These are phyloP conservation scores for Erpetoichthys calabaricus DNA, from an alignment of 2,797 vertebrate species.

Conservation along the genomic window DNA sequence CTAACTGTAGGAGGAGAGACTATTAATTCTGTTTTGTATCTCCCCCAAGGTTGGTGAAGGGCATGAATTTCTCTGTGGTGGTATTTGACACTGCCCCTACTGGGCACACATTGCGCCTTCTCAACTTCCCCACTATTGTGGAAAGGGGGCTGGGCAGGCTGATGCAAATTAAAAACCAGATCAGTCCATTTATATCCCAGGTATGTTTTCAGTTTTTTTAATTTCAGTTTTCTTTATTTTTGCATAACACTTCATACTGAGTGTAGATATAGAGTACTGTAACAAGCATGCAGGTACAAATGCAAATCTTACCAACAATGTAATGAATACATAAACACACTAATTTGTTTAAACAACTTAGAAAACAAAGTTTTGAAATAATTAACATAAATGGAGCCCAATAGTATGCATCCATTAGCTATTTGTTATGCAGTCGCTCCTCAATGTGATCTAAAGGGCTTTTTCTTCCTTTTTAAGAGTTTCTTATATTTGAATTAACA, in stretches of 20 bases:
- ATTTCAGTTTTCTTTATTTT: no score
- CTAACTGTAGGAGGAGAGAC: background rate
- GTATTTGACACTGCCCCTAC: slow-evolving; percentile 92
- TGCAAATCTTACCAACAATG: no score
- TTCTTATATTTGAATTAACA: no score
- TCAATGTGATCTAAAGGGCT: no score
- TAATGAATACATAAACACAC: no score
- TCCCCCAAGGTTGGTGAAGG: slow-evolving; percentile 73
- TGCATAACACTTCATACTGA: background rate
- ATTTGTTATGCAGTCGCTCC: no score
- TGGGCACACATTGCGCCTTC: slow-evolving; percentile 79
- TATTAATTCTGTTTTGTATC: slow-evolving; percentile 16
- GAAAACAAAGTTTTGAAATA: no score
- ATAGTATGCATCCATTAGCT: no score
- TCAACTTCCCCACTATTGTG: slow-evolving; percentile 92
- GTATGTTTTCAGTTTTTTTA: slow-evolving; percentile 31
- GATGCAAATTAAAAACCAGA: slow-evolving; percentile 97
- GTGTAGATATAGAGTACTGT: background rate
- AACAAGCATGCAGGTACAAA: background rate
- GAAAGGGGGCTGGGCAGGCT: slow-evolving; percentile 83
- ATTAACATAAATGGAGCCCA: no score
- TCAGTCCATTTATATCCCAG: slow-evolving; percentile 95
- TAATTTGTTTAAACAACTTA: no score
- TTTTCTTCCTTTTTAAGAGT: no score
- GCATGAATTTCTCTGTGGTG: slow-evolving; percentile 95